A percentile compares a stretch with the other conserved stretches of the same genome.
Evolutionary conservation across 2,113 vertebrate genomes (phyloP).

Genomic region (Daphoenositta chrysoptera): DNA sequence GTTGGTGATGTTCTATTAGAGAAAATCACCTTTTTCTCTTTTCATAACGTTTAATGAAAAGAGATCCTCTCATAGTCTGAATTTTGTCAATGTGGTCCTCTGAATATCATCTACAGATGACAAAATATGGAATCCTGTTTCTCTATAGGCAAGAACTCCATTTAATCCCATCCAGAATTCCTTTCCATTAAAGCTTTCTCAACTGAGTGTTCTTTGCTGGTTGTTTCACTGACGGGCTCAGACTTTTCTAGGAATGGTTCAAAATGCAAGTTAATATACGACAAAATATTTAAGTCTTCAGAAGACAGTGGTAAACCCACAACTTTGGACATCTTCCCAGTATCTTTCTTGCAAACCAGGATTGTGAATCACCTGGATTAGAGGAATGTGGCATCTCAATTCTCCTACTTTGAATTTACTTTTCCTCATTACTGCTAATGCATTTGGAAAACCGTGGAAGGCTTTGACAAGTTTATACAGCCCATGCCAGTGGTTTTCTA

Average conservation of each 20-base stretch:
- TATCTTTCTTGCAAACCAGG: conserved; percentile 82
- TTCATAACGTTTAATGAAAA: conserved; percentile 85
- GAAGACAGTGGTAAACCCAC: conserved; percentile 69
- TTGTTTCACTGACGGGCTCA: conserved; percentile 81
- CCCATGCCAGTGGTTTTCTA: conserved; percentile 78
- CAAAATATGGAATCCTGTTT: conserved; percentile 83
- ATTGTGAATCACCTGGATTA: conserved; percentile 86
- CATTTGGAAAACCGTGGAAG: conserved; percentile 74
- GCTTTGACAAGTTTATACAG: conserved; percentile 83
- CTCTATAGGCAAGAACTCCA: conserved; percentile 82
- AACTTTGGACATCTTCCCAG: conserved; percentile 82
- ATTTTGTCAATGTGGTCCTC: conserved; percentile 89
- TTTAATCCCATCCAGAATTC: conserved; percentile 76
- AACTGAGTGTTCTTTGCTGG: conserved; percentile 83
- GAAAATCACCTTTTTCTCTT: conserved; percentile 74
- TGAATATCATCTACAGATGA: conserved; percentile 85
- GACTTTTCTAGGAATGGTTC: conserved; percentile 73
- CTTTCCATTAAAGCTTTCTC: conserved; percentile 88
- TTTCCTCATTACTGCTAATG: conserved; percentile 72
- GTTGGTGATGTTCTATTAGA: neutral
- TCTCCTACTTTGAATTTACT: conserved; percentile 78
- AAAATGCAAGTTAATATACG: conserved; percentile 79
- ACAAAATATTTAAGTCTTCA: conserved; percentile 71
- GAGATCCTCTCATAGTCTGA: conserved; percentile 85
- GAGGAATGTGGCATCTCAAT: conserved; percentile 79